These are phyloP conservation scores for Pristiophorus japonicus DNA, from an alignment of 2,113 vertebrate genomes.

Conservation along the genomic window DNA sequence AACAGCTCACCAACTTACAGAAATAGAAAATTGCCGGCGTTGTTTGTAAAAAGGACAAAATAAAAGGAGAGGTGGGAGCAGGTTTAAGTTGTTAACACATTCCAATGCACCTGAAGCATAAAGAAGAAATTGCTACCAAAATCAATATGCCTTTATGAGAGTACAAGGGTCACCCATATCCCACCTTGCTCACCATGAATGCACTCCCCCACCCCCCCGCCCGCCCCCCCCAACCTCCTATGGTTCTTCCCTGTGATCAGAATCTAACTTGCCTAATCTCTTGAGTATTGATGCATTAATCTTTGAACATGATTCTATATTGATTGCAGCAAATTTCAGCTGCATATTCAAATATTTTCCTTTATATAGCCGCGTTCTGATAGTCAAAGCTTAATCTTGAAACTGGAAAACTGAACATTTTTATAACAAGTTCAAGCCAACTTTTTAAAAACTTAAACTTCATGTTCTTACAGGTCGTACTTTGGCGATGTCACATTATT, in stretches of 20 bases:
- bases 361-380: not conserved
- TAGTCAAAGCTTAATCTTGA: not conserved
- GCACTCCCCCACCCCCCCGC: too few relatives aligned
- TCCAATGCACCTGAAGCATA: not conserved
- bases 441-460: not conserved
- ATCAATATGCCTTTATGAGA: not conserved
- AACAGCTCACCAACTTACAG: not conserved
- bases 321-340: not conserved
- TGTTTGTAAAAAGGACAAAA: not conserved
- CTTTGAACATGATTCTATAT: not conserved
- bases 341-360: not conserved
- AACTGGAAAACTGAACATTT: not conserved
- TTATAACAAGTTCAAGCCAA: not conserved
- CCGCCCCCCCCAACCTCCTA: not conserved
- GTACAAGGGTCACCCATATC: not conserved
- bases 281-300: not conserved
- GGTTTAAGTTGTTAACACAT: not conserved
- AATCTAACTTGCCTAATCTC: not conserved
- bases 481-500: not conserved
- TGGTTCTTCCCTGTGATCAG: not conserved
- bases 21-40: not conserved
- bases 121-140: not conserved
- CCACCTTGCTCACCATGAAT: too few relatives aligned
- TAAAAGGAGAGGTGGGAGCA: not conserved
- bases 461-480: not conserved